Base-by-base conservation (phyloP, 1,140 invertebrate species). In the Holcopasites calliopsidis region DNA sequence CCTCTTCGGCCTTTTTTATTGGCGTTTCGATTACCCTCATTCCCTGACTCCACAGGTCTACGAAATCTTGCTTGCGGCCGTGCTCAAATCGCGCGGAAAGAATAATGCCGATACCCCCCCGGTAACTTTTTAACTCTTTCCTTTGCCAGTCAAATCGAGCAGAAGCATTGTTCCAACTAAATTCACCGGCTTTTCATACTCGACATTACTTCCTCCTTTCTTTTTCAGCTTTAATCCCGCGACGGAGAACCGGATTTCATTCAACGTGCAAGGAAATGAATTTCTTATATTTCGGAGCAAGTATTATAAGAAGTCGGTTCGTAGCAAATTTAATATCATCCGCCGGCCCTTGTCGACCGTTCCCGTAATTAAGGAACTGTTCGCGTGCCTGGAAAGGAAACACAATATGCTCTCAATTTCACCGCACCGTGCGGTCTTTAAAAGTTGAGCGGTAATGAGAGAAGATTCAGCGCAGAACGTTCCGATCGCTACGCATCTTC, bases 371-470 rank as follows among this genome's bases (percentile, higher is more conserved):
- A 61, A 72, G 8, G 18, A 35, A 21, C n/a, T 31, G 44, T 26
- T 18, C 26, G 13, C 6, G 11, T 21, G n/a, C 21, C 50, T 18
- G 18, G 1, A 23, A 44, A 33, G 21, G 35, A 10, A 64, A 64
- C 28, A 13, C 35, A 65, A 54, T 55, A 35, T 54, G n/a, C 6
- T 42, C 65, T 40, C 42, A 26, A 73, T 35, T 54, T 42, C 35
- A 42, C 38, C 5, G 23, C 4, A 1, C 38, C 42, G 16, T 4
- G 26, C 7, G 1, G 6, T 0, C 2, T 18, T 21, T 2, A 11
- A 10, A 60, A 35, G 31, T 35, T 52, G n/a, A 47, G 13, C 8
- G 8, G 28, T 54, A 38, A 42, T 7, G 26, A 54, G 26, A 2
- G n/a, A 3, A n/a, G n/a, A n/a, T 54, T 33, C 28, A 33, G n/a